A percentile compares a stretch with the other conserved stretches of the same genome.
These are phyloP conservation scores for Lepidocyrtinus sp. DNA, from an alignment of 2,888 invertebrate genomes.

Conservation along the genomic window DNA sequence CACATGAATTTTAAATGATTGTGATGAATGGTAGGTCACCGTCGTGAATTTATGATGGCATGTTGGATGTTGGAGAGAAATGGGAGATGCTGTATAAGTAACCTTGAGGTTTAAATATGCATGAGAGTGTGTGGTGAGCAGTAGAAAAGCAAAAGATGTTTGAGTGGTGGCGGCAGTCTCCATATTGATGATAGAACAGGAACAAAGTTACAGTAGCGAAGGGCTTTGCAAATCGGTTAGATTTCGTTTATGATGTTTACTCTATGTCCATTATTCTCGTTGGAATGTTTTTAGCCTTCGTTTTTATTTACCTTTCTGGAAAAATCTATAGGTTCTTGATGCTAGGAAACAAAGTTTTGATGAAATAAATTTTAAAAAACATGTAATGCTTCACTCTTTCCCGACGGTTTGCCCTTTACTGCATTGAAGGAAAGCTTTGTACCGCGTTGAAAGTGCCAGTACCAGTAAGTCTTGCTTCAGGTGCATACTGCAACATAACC, in stretches of 20 bases:
- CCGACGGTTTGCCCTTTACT: background rate
- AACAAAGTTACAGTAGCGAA: too few species aligned
- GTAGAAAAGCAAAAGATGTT: background rate
- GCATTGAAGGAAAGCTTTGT: background rate
- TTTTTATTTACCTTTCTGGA: slow-evolving; percentile 21
- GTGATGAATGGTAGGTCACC: slow-evolving; percentile 45
- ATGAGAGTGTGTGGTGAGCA: slow-evolving; percentile 2
- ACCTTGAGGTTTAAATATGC: slow-evolving; percentile 47
- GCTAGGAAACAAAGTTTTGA: background rate
- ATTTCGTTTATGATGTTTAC: background rate
- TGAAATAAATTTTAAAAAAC: background rate
- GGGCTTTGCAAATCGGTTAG: background rate
- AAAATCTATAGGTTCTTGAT: background rate
- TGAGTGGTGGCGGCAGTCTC: background rate
- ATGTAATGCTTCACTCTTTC: background rate
- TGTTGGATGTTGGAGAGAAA: background rate
- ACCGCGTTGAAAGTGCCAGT: background rate
- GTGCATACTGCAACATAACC: background rate
- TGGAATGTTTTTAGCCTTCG: slow-evolving; percentile 22
- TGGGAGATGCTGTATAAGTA: slow-evolving; percentile 20
- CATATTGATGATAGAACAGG: background rate
- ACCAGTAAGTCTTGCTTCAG: background rate
- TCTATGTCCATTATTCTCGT: background rate
- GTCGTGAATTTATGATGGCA: slow-evolving; percentile 31
- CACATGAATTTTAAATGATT: slow-evolving; percentile 56